A percentile compares a stretch with the other conserved stretches of the same genome.
phyloP scores from a whole-genome alignment of 1,140 invertebrate species.

The Cydia pomonella region DNA sequence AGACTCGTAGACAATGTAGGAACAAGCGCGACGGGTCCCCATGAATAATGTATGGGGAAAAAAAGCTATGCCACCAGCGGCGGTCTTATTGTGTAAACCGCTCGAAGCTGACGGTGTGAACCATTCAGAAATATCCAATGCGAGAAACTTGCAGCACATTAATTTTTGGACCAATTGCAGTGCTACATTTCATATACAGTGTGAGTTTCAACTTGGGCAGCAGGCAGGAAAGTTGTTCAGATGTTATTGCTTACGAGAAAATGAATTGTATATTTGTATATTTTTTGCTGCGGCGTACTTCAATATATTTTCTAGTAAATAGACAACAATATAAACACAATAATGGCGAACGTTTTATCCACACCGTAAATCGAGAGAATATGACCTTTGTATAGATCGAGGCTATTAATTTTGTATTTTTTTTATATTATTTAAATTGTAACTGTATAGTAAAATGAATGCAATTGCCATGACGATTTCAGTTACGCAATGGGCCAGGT shows the following conservation, averaged over 20 bases:
- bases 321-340: too few species aligned
- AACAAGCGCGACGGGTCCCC: constrained; percentile 59
- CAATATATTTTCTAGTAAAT: too few species aligned
- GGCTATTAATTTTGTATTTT: too few species aligned
- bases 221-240: too few species aligned
- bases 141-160: not conserved
- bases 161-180: not conserved
- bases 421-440: not conserved
- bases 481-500: constrained; percentile 34
- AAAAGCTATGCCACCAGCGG: constrained; percentile 50
- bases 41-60: constrained; percentile 71
- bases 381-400: too few species aligned
- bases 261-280: too few species aligned
- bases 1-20: constrained; percentile 71
- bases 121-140: not conserved
- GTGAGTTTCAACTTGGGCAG: too few species aligned
- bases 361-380: too few species aligned
- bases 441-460: constrained; percentile 44
- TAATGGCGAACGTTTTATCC: too few species aligned
- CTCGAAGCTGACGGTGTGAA: constrained; percentile 14
- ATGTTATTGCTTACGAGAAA: too few species aligned
- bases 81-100: constrained; percentile 26
- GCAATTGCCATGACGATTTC: constrained; percentile 42
- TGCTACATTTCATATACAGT: not conserved
- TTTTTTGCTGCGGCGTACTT: too few species aligned